Percentiles rank a stretch among this genome's conserved stretches.
Evolutionary conservation across 2,888 invertebrate species (phyloP).

Genomic region (Dynastes hyllus): DNA sequence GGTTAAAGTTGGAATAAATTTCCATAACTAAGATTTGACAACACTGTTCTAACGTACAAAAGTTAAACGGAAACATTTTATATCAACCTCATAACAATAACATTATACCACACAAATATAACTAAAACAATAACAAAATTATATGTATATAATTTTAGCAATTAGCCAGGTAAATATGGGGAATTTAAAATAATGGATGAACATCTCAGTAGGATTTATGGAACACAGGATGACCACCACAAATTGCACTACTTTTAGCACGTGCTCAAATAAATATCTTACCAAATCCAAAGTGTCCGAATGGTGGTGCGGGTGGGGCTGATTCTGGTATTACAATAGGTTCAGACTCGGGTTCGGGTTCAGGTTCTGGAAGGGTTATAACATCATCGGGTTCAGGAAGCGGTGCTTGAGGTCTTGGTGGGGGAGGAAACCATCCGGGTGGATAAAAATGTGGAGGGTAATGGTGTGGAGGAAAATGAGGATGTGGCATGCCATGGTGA

Average conservation of each 20-base stretch:
- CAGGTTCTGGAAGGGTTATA: slow-evolving; percentile 21
- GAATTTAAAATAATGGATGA: no score
- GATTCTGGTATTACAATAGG: slow-evolving; percentile 16
- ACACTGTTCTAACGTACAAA: no score
- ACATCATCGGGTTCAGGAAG: slow-evolving; percentile 39
- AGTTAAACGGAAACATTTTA: no score
- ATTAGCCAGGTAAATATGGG: no score
- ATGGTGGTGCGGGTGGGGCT: slow-evolving; percentile 25
- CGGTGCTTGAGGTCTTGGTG: slow-evolving; percentile 35
- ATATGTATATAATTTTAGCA: no score
- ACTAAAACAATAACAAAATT: no score
- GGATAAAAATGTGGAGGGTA: slow-evolving; percentile 38
- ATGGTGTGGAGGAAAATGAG: slow-evolving; percentile 29
- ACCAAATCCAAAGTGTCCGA: slow-evolving; percentile 32
- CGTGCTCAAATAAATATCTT: slow-evolving; percentile 24
- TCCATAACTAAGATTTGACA: no score
- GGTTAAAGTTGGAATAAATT: no score
- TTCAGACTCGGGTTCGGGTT: slow-evolving; percentile 16
- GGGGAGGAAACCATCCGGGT: slow-evolving; percentile 38
- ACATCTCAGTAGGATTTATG: not conserved
- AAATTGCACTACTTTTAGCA: slow-evolving; percentile 10
- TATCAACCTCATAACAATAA: no score
- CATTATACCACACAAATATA: no score
- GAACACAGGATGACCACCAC: slow-evolving; percentile 37
- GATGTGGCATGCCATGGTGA: slow-evolving; percentile 30